phyloP scores from a whole-genome alignment of 2,797 vertebrate species.

The Echeneis naucrates region DNA sequence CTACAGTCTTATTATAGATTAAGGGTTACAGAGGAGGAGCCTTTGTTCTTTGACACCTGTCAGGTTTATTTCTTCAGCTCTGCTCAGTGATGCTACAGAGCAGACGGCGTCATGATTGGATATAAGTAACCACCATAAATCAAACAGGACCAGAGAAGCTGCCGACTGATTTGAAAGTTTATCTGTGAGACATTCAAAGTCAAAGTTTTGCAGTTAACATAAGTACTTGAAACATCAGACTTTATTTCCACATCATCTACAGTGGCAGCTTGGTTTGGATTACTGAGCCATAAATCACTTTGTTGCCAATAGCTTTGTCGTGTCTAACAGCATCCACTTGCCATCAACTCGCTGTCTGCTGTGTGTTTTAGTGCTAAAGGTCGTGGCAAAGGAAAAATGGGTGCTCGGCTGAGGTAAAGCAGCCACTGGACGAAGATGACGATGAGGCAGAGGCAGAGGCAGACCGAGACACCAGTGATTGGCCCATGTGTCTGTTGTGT shows the following conservation, averaged over 20 bases:
- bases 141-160: background rate
- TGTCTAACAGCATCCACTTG: constrained; percentile 10
- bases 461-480: constrained; percentile 17
- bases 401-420: constrained; percentile 80
- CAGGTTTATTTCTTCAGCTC: background rate
- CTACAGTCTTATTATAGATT: background rate
- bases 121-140: background rate
- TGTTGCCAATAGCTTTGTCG: background rate
- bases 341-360: background rate
- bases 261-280: background rate
- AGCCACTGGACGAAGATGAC: constrained; percentile 1
- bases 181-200: background rate
- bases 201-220: background rate
- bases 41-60: constrained; percentile 6
- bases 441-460: constrained; percentile 6
- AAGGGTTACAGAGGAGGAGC: background rate
- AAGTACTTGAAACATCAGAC: constrained; percentile 4
- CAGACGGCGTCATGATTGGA: background rate
- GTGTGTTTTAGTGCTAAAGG: constrained; percentile 80
- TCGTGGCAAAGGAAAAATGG: constrained; percentile 84
- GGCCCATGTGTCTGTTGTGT: constrained; percentile 23
- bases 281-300: background rate
- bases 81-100: background rate
- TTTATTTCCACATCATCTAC: background rate
- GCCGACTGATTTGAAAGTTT: background rate